Evolutionary conservation across 2,888 invertebrate species (phyloP), one percentile per base, ranked within the genome.

Genomic region (Xanthia icteritia): DNA sequence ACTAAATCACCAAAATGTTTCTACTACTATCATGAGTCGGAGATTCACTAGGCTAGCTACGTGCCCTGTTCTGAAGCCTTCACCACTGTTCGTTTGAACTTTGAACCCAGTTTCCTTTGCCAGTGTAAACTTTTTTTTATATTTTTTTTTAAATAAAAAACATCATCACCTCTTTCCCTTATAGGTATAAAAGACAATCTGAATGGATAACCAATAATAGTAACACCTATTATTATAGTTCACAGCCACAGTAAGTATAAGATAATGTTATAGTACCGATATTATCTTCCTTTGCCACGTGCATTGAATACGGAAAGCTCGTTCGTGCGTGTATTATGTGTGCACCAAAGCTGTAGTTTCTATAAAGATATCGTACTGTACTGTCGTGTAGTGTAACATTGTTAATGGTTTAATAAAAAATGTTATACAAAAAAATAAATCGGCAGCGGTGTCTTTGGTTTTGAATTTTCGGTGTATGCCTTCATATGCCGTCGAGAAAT

Each of bases 271-370:
- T 60, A 20, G 15, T 58, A 66, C 6, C 39, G 1, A 48, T 79
- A 68, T 68, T 68, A 51, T 60, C 48, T 60, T 60, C 48, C 58
- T 42, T 42, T 51, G n/a, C 56, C 31, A 68, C 81, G 36, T 61
- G 81, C 81, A 77, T 77, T 72, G 74, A 64, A 72, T 61, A 45
- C 54, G 36, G 60, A 61, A 45, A 81, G 54, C 81, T 73, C 60
- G 11, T 36, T 31, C 73, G 36, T 61, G 61, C 51, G 42, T 81
- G 23, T 72, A 45, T 81, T 80, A 51, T 79, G n/a, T 27, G 54
- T 54, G 81, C 60, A 60, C 17, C 23, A 71, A 80, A 36, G 77
- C 61, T 23, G 81, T 27, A 17, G 36, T 27, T 54, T 31, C 39
- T 48, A 15, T 79, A n/a, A 31, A 68, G 56, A 58, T 48, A 60